Evolutionary conservation across 2,797 vertebrate species (phyloP), one percentile per base, ranked within the genome.

Genomic region (Parauchenoglanis punctatus): DNA sequence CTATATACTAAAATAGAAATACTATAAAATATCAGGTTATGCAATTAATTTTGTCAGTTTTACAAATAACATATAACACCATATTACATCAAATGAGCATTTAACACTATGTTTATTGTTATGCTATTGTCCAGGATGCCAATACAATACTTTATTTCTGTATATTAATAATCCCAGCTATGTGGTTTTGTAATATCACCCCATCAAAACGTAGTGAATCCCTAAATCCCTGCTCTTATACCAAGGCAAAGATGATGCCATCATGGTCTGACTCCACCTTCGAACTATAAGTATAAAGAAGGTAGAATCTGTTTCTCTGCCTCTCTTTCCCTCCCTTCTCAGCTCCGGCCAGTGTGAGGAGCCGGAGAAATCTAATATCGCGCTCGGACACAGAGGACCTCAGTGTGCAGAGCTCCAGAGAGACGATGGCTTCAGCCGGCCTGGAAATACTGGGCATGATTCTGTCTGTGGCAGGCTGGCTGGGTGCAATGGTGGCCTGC

Each of bases 391-490:
- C 85, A 75, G 52, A 91, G 81, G 82, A 88, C 52, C 44, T n/a
- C 72, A 52, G 73, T 67, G 65, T 73, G 52, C 67, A 73, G 85
- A 78, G 44, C 85, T 67, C 72, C 11, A 61, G 63, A 20, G 84
- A 46, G 23, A 52, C 73, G 0, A 96, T 96, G 96, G 94, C 93
- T 91, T 96, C 96, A 25, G 91, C 96, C 1, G 96, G 96, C 82
- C 70, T 96, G 92, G 95, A 97, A 94, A 94, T 97, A 87, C 93
- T 97, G 2, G 96, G 95, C 72, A 94, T 97, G 93, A 94, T 95
- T 89, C 90, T 97, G 90, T 94, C 94, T 0, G 96, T 96, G 93
- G 93, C 95, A 3, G 96, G 96, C 46, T 97, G 96, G 96, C 92
- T 97, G 56, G 96, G 96, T 1, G 94, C 95, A 46, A 96, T 96